Conservation (phyloP, 2,113 vertebrate genomes). For the Oreochromis aureus region DNA sequence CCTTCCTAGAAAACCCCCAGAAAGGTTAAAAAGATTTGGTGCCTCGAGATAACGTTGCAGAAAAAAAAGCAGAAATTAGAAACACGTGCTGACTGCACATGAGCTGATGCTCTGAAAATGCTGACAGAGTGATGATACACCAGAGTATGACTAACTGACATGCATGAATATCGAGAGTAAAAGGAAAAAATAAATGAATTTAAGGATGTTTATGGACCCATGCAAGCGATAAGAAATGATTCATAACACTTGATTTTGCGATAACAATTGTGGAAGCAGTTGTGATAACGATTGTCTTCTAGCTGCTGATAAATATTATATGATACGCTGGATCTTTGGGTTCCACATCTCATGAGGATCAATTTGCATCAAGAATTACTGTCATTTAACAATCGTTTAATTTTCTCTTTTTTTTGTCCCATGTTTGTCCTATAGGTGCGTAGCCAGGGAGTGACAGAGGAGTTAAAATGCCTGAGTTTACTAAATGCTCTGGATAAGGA, state of each 20-base stretch:
- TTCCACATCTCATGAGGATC: neutral
- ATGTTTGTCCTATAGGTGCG: constrained; percentile 62
- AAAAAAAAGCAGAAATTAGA: neutral
- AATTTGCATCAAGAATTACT: neutral
- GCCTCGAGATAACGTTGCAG: neutral
- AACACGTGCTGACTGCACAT: neutral
- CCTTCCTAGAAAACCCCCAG: neutral
- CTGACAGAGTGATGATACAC: neutral
- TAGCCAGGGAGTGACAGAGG: constrained; percentile 74
- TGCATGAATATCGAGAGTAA: neutral
- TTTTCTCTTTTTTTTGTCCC: neutral
- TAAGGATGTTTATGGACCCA: neutral
- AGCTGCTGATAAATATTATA: neutral
- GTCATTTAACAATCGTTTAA: neutral
- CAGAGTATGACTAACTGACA: neutral
- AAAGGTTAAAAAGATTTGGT: neutral
- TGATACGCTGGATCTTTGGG: neutral
- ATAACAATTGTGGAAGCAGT: neutral
- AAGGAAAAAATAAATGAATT: neutral
- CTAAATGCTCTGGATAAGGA: constrained; percentile 76
- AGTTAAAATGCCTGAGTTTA: constrained; percentile 78
- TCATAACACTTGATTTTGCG: neutral
- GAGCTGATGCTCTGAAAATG: neutral
- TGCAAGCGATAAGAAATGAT: neutral
- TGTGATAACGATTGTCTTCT: neutral